These are phyloP conservation scores for Cyanistes caeruleus DNA, from an alignment of 2,113 vertebrate species.

Conservation along the genomic window DNA sequence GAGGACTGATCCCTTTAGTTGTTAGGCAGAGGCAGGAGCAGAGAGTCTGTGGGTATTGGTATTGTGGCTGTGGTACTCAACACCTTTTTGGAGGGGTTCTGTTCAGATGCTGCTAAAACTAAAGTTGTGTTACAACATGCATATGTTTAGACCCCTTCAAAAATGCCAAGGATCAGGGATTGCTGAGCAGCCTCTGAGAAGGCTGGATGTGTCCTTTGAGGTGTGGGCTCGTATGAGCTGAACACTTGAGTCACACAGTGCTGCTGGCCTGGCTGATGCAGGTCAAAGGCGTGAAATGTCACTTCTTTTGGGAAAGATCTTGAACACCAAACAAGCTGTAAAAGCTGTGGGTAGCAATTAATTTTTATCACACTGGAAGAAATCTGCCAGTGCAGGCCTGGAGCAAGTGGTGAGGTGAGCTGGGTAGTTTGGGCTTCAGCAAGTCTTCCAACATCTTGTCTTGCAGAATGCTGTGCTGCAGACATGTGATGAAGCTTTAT, in stretches of 20 bases:
- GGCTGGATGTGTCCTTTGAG: background rate
- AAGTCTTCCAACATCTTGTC: background rate
- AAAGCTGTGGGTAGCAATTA: background rate
- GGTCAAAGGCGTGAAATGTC: background rate
- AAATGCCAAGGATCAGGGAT: background rate
- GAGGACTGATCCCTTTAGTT: background rate
- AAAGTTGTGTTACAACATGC: background rate
- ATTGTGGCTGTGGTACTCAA: background rate
- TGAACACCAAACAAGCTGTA: background rate
- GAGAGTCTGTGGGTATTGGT: accelerated
- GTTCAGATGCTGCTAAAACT: background rate
- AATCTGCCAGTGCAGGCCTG: background rate
- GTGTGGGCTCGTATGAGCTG: accelerated
- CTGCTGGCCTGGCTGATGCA: background rate
- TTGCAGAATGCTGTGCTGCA: background rate
- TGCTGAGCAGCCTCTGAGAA: background rate
- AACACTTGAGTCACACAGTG: background rate
- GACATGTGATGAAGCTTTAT: background rate
- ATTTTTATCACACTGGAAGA: background rate
- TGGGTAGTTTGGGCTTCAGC: background rate
- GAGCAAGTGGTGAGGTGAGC: background rate
- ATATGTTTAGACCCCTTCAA: background rate
- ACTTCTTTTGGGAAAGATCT: background rate
- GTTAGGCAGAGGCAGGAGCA: background rate
- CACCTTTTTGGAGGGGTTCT: background rate